phyloP scores from a whole-genome alignment of 2,888 invertebrate species.

The Lasiommata megera region DNA sequence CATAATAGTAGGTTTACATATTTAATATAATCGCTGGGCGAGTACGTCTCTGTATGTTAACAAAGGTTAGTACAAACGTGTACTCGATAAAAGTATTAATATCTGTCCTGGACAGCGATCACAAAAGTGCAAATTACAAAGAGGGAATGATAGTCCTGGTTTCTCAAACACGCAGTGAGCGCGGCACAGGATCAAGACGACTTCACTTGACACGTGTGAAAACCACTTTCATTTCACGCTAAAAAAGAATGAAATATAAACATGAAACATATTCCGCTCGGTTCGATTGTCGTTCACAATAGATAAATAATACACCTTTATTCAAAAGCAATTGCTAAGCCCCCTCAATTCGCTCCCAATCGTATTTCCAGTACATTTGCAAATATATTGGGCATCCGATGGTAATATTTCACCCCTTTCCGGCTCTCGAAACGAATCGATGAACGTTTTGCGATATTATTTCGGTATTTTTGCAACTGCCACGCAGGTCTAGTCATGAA shows the following conservation, averaged over 20 bases:
- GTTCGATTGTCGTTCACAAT: background rate
- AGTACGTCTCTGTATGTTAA: no score
- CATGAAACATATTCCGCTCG: background rate
- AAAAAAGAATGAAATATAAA: background rate
- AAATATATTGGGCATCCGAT: constrained; percentile 53
- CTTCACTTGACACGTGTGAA: no score
- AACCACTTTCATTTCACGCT: background rate
- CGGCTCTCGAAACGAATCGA: constrained; percentile 60
- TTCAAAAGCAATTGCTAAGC: constrained; percentile 6
- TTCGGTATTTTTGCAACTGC: constrained; percentile 1
- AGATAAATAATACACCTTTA: constrained; percentile 5
- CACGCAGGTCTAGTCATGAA: no score
- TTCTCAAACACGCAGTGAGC: no score
- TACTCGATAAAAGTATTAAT: no score
- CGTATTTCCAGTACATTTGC: constrained; percentile 40
- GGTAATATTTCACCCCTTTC: constrained; percentile 53
- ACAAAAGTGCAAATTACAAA: no score
- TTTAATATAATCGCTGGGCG: no score
- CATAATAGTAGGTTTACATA: no score
- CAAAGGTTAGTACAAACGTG: no score
- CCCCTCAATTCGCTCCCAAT: constrained; percentile 4
- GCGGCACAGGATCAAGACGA: no score
- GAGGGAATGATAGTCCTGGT: no score
- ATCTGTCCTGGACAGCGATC: no score
- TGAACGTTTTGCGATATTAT: constrained; percentile 20